Percentiles rank a stretch among this genome's conserved stretches.
phyloP scores from a whole-genome alignment of 2,888 invertebrate genomes.

The Eurytoma adleriae region DNA sequence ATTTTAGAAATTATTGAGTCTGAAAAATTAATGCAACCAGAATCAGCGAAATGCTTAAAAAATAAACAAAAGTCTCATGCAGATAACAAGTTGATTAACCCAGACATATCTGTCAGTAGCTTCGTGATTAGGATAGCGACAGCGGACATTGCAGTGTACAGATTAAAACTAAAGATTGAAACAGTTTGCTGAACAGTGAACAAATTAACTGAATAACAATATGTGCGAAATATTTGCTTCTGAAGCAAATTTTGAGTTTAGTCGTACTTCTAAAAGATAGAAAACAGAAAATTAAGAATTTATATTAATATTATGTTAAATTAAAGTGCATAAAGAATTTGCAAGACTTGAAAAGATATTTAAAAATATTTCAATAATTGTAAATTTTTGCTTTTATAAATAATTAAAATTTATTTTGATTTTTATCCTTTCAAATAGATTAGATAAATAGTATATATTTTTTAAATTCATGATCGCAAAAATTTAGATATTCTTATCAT shows the following conservation, averaged over 20 bases:
- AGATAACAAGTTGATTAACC: slow-evolving; percentile 37
- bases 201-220: too few relatives aligned
- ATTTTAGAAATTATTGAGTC: background rate
- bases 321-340: too few relatives aligned
- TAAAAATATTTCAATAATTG: too few relatives aligned
- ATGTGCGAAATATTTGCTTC: too few relatives aligned
- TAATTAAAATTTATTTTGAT: slow-evolving; percentile 37
- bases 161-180: background rate
- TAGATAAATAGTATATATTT: slow-evolving; percentile 43
- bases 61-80: slow-evolving; percentile 30
- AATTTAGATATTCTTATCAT: slow-evolving; percentile 16
- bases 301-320: too few relatives aligned
- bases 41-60: slow-evolving; percentile 19
- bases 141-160: background rate
- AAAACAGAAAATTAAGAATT: too few relatives aligned
- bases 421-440: slow-evolving; percentile 17
- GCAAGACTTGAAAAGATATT: too few relatives aligned
- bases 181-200: background rate
- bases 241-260: too few relatives aligned
- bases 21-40: background rate
- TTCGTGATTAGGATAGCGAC: slow-evolving; percentile 33
- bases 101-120: slow-evolving; percentile 15
- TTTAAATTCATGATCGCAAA: slow-evolving; percentile 37
- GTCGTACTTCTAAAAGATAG: too few relatives aligned
- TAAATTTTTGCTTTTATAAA: background rate